phyloP scores from a whole-genome alignment of 2,888 invertebrate species.

The Lordiphosa andalusiaca region DNA sequence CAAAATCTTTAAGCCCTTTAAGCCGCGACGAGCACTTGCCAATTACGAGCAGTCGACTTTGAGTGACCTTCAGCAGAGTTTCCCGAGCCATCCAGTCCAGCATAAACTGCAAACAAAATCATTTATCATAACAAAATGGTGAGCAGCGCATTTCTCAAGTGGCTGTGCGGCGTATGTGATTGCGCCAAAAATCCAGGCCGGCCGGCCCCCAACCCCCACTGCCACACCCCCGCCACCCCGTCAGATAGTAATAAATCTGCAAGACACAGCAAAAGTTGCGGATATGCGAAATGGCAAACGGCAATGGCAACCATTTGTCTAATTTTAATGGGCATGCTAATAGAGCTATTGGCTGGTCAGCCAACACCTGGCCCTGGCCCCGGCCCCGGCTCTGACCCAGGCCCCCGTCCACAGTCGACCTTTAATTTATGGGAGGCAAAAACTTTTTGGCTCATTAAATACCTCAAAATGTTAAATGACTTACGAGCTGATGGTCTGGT shows the following conservation, averaged over 20 bases:
- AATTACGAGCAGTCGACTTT: conserved; percentile 53
- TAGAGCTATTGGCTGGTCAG: conserved; percentile 69
- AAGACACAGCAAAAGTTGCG: conserved; percentile 47
- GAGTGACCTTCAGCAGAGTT: conserved; percentile 53
- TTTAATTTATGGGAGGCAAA: conserved; percentile 71
- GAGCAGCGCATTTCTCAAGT: conserved; percentile 47
- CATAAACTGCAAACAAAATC: conserved; percentile 56
- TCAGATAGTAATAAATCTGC: conserved; percentile 60
- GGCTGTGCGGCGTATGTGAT: conserved; percentile 64
- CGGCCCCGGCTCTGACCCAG: conserved; percentile 32
- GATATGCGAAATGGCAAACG: conserved; percentile 65
- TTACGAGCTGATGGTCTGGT: conserved; percentile 42
- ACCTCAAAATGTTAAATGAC: conserved; percentile 74
- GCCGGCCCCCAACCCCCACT: neutral
- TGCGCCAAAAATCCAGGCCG: conserved; percentile 51
- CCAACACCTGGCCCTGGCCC: conserved; percentile 53
- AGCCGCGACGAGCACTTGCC: conserved; percentile 11
- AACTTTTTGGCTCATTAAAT: conserved; percentile 75
- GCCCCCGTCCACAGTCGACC: conserved; percentile 31
- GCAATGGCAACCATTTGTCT: conserved; percentile 71
- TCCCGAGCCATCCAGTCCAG: conserved; percentile 24
- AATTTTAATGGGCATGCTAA: conserved; percentile 77
- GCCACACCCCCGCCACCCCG: neutral
- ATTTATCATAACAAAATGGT: conserved; percentile 69
- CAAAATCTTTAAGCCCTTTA: conserved; percentile 12